Evolutionary conservation across 1,140 invertebrate genomes (phyloP), one percentile per base, ranked within the genome.

Genomic region (Hypothenemus hampei): DNA sequence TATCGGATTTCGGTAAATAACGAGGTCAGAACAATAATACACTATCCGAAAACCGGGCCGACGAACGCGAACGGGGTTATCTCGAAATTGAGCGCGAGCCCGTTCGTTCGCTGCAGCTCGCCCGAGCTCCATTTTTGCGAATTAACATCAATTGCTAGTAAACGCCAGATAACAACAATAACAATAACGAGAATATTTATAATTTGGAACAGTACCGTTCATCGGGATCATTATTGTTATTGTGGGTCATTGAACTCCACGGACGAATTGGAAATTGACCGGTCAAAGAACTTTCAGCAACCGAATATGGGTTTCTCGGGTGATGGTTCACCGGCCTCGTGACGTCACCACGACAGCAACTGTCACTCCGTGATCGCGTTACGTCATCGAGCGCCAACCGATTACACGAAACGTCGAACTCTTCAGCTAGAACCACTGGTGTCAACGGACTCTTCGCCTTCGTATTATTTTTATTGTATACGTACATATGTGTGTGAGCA

Each of bases 301-400:
- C 62, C 58, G 47, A 62, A 64, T 65, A 65, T 59, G 63, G 60
- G 55, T 63, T 66, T 64, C 62, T 63, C 57, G 65, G 65, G 63
- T 60, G 56, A 57, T 59, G 54, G 39, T 57, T 48, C 52, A 48
- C 29, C 52, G 52, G 45, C 52, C 54, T 39, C 52, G n/a, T 64
- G 65, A 65, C 65, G 64, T 65, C 65, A 65, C 45, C 0, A 48
- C n/a, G n/a, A n/a, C n/a, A 26, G 51, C 49, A 29, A 62, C 62
- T 59, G 59, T 64, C 59, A 62, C 61, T 62, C 43, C 4, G 11
- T 26, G 44, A 26, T 26, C 10, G 21, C 23, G 51, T 66, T 66
- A 66, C 66, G 64, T 66, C 66, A 67, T 35, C 26, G 53, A 48
- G 40, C 8, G 45, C 29, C 7, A 48, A 48, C 29, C 39, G 39